Conservation (phyloP, 2,797 vertebrate genomes). For the Scomberomorus guttatus region DNA sequence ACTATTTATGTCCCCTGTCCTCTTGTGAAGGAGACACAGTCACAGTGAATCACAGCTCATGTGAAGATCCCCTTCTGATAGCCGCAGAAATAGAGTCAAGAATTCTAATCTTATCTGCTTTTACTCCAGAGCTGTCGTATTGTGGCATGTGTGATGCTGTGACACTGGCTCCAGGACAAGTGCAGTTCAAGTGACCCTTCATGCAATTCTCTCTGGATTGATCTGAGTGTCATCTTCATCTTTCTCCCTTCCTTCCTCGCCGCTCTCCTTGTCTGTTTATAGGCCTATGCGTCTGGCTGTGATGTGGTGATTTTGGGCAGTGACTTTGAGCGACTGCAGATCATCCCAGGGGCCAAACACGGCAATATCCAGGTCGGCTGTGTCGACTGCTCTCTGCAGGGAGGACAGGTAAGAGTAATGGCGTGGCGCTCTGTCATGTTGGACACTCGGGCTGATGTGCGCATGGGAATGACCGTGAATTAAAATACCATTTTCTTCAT, state of each 20-base stretch:
- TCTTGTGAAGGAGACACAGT: constrained; percentile 55
- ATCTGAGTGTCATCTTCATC: constrained; percentile 27
- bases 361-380: constrained; percentile 98
- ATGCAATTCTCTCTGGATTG: constrained; percentile 22
- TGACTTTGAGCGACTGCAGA: constrained; percentile 97
- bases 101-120: constrained; percentile 58
- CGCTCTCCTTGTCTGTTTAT: constrained; percentile 45
- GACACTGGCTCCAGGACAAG: constrained; percentile 40
- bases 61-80: constrained; percentile 54
- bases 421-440: neutral
- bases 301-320: constrained; percentile 97
- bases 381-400: constrained; percentile 95
- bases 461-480: neutral
- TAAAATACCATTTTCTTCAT: neutral
- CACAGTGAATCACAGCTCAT: constrained; percentile 65
- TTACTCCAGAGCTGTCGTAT: constrained; percentile 47
- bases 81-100: constrained; percentile 49
- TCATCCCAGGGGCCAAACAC: constrained; percentile 97
- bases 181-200: constrained; percentile 41
- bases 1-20: constrained; percentile 61
- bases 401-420: constrained; percentile 90
- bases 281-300: constrained; percentile 99
- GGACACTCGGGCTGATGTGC: neutral
- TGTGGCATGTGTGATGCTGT: constrained; percentile 40
- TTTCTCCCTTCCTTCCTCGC: constrained; percentile 7